Base-by-base conservation (phyloP, 1,140 invertebrate species). In the Helicoverpa zea region DNA sequence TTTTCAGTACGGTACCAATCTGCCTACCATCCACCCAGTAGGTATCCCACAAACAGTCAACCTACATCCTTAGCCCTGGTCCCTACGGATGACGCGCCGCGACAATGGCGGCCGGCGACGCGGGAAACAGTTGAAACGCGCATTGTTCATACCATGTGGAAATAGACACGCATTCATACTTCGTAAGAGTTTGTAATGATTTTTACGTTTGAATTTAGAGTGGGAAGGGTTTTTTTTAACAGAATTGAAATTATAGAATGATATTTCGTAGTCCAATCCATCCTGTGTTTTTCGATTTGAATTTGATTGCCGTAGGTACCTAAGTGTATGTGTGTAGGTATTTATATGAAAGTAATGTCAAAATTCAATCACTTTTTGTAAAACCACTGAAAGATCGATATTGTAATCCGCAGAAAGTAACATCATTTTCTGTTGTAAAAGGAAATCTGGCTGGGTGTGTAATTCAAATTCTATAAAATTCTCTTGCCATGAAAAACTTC, bases 51-150 rank as follows among this genome's bases (percentile, higher is more conserved):
- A 84, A n/a, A 85, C 81, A 23, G 35, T 43, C 35, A 43, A 9
- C 5, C 35, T 43, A 43, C 35, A 43, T 43, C 35, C 35, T 43
- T 7, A 43, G 5, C 79, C 77, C 61, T 63, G 82, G 70, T 83
- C 80, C 81, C 75, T 79, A 59, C 63, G 66, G 74, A 51, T 49
- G 61, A 43, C 14, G 61, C 61, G 56, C 16, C 74, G 80, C 73
- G 80, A 91, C 89, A 91, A 91, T 89, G 75, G 86, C 75, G 83
- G 83, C 35, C 73, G 73, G 18, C 66, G 74, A 63, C 79, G 83
- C 85, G 80, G 84, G 84, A 77, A 88, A 52, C 81, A 81, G 58
- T 86, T 87, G 83, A 84, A 84, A 83, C 81, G 30, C 59, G 79
- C 74, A 88, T 91, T 91, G 89, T 91, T 86, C 82, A 80, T 63